phyloP scores from a whole-genome alignment of 2,888 invertebrate species.

The Athalia cordata region DNA sequence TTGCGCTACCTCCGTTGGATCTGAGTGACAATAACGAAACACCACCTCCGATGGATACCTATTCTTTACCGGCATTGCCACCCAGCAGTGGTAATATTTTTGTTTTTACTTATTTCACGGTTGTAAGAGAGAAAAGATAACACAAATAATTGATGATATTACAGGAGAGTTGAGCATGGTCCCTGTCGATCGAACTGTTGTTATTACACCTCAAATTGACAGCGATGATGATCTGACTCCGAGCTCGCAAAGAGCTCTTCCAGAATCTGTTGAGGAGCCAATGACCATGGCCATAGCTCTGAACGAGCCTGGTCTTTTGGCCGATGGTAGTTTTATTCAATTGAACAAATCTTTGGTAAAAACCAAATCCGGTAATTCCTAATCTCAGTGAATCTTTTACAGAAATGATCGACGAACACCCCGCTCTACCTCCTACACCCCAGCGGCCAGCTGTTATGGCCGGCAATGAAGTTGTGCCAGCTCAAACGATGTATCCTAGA shows the following conservation, averaged over 20 bases:
- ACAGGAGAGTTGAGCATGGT: constrained; percentile 64
- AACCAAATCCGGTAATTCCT: no score
- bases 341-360: neutral
- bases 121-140: neutral
- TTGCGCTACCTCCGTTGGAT: constrained; percentile 61
- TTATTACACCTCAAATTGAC: constrained; percentile 62
- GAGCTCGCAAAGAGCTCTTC: constrained; percentile 64
- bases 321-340: constrained; percentile 60
- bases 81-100: constrained; percentile 57
- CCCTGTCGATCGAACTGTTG: constrained; percentile 66
- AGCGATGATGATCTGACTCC: constrained; percentile 58
- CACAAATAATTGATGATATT: constrained; percentile 18
- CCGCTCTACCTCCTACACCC: constrained; percentile 68
- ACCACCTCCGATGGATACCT: constrained; percentile 57
- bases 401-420: constrained; percentile 55
- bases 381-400: constrained; percentile 1
- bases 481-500: constrained; percentile 59
- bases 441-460: constrained; percentile 71
- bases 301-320: constrained; percentile 61
- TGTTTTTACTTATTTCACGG: neutral
- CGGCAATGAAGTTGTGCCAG: constrained; percentile 72
- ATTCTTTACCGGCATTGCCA: constrained; percentile 64
- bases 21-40: constrained; percentile 51
- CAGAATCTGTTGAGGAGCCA: constrained; percentile 62
- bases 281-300: constrained; percentile 65